phyloP scores from a whole-genome alignment of 2,113 vertebrate species.

The Enhydra lutris region DNA sequence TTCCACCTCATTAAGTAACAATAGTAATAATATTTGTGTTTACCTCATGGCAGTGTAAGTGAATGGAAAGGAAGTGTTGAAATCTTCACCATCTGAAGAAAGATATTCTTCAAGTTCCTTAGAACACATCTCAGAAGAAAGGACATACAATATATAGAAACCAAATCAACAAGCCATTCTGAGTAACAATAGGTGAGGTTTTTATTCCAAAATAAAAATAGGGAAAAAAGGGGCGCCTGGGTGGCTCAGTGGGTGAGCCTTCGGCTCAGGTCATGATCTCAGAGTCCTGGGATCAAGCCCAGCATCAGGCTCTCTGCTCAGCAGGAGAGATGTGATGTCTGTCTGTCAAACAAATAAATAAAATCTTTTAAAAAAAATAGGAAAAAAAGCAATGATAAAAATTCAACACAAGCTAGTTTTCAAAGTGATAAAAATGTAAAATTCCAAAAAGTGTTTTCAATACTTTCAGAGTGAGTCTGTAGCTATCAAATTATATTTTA shows the following conservation, averaged over 20 bases:
- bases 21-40: background rate
- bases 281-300: too few species aligned
- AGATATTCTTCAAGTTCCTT: background rate
- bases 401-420: background rate
- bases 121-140: background rate
- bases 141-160: background rate
- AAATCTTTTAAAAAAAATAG: too few species aligned
- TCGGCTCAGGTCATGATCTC: too few species aligned
- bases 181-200: background rate
- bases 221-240: too few species aligned
- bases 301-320: too few species aligned
- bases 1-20: background rate
- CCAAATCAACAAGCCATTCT: background rate
- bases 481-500: background rate
- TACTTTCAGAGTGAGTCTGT: background rate
- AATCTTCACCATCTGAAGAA: background rate
- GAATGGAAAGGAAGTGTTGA: background rate
- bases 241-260: too few species aligned
- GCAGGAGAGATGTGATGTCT: too few species aligned
- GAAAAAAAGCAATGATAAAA: background rate
- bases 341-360: too few species aligned
- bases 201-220: background rate
- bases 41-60: background rate
- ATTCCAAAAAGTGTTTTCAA: background rate
- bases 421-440: background rate